Base-by-base conservation (phyloP, 2,888 invertebrate genomes). In the Caenorhabditis sinica region DNA sequence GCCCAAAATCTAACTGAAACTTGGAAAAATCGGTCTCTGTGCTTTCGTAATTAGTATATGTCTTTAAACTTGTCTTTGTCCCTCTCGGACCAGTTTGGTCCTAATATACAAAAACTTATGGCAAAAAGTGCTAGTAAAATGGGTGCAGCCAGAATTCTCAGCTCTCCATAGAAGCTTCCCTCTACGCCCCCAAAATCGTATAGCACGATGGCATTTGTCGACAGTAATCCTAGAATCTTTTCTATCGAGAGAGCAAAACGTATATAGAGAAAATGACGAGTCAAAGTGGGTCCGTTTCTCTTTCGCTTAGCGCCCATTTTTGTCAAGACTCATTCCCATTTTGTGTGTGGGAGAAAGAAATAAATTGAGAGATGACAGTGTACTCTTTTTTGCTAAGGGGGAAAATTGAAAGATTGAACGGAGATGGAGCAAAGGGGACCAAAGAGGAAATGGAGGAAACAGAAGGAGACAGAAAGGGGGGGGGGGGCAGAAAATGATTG, bases 391-490 rank as follows among this genome's bases (percentile, higher is more conserved):
- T n/a, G 20, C n/a, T 11, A 2, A 13, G 40, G 40, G 17, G 9
- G 61, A 61, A 25, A 61, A 61, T 36, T 61, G 36, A 40, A 65
- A 65, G 49, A 49, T 65, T 45, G 65, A 65, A 65, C 65, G 45
- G 65, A 23, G 23, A 23, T 20, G 40, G n/a, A 25, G 58, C 15
- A 25, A 30, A 9, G 56, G 56, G 28, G 23, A 61, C 36, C 36
- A 45, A 30, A 65, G n/a, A 45, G 45, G 43, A 65, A 45, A 43
- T 45, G 28, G n/a, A n/a, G n/a, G n/a, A n/a, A n/a, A n/a, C n/a
- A n/a, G n/a, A n/a, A n/a, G n/a, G n/a, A n/a, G n/a, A n/a, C n/a
- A n/a, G n/a, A n/a, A n/a, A n/a, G n/a, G n/a, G n/a, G n/a, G n/a
- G n/a, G 25, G 23, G 28, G 17, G 13, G 17, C 3, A 17, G 45